Base-by-base conservation (phyloP, 2,113 vertebrate genomes). In the Myiozetetes cayanensis region DNA sequence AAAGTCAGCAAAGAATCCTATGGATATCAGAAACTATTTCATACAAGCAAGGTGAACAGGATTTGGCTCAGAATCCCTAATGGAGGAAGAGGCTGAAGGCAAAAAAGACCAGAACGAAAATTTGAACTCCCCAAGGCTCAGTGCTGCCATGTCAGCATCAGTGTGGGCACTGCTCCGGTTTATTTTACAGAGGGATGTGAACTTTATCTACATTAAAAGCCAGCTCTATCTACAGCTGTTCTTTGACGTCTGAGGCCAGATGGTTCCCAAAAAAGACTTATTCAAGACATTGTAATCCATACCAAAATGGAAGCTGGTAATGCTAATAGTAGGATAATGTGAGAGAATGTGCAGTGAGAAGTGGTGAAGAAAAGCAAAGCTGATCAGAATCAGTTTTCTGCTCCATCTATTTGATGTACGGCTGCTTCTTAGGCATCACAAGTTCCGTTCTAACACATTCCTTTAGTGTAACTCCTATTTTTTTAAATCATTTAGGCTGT, bases 201-300 rank as follows among this genome's bases (percentile, higher is more conserved):
- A 94, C 94, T 78, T 84, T 3, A 28, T 44, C 96, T 91, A 56
- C 28, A 72, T 76, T 81, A 92, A 91, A 83, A 73, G 82, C 23
- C 73, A 91, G 73, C 22, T 78, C 85, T 76, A 50, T 82, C 87
- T 84, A 95, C 96, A 97, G 92, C 94, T 96, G 92, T 67, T 95
- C 91, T 95, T 93, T 96, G 94, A 96, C 80, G 93, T 84, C 56
- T 81, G 44, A 55, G 68, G 70, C 94, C 94, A 94, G 95, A 97
- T 92, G 96, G 95, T 47, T 95, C 77, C 94, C 63, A 75, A 91
- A 95, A 94, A 84, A 88, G 80, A 61, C 62, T 76, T 94, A 76
- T 73, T 58, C 18, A 59, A 72, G 50, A 68, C 84, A 80, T 4
- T 49, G 77, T 58, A 27, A 92, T 65, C 62, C 71, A 47, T 14